Evolutionary conservation across 2,888 invertebrate species (phyloP), one percentile per base, ranked within the genome.

Genomic region (Ophion obscuratus): DNA sequence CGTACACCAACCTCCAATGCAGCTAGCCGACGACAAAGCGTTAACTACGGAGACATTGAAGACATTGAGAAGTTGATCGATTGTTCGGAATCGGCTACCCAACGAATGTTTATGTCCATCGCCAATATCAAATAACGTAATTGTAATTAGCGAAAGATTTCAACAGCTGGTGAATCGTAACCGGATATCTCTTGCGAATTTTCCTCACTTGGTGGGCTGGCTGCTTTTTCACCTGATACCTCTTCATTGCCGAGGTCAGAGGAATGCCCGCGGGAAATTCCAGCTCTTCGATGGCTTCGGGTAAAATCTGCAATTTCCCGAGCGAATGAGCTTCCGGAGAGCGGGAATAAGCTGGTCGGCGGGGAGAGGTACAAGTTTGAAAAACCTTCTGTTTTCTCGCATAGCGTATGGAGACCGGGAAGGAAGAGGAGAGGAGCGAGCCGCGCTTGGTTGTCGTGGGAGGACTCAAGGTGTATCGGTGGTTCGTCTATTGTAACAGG

Each of bases 391-490:
- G 73, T 73, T 73, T 73, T 31, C 20, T 10, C 31, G n/a, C 1
- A 57, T 24, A 4, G 36, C 36, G 57, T 20, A 73, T n/a, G 36
- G 11, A 17, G 53, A 17, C 40, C 9, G 11, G n/a, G 7, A 10
- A 20, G 9, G 31, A 17, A 64, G 11, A 31, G 31, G 0, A 31
- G 70, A 24, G n/a, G 20, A 1, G 24, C 3, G 66, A 57, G 75
- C 68, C 40, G 40, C 3, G 40, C 40, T 40, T 40, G 40, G 70
- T 68, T 62, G 64, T 82, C 64, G 78, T 73, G 44, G 53, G 53
- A 64, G 64, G 83, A 76, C 83, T 85, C 79, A 78, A 85, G 82
- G 87, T 88, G 81, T 87, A 86, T 87, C 82, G 84, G 80, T 66
- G 75, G 78, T 73, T 71, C 27, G 78, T 62, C 84, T 79, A 81